Conservation (phyloP, 2,113 vertebrate species). For the Sclerurus mexicanus region DNA sequence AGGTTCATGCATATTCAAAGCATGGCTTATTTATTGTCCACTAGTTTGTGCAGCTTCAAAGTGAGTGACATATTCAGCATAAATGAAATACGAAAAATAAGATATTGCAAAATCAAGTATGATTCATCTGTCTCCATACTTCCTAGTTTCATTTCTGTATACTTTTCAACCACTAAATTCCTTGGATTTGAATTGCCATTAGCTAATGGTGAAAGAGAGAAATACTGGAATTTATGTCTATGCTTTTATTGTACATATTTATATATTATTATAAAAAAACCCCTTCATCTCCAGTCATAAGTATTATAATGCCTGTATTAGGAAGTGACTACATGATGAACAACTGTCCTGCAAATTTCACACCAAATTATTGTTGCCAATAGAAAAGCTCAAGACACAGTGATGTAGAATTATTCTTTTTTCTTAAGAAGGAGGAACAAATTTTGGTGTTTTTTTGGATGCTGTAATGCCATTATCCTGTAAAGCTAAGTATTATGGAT, state of each 20-base stretch:
- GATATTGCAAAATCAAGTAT: background rate
- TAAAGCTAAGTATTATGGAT: background rate
- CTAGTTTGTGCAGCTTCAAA: background rate
- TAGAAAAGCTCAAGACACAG: background rate
- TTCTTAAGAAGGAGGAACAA: background rate
- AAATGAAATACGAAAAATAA: background rate
- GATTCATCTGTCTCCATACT: background rate
- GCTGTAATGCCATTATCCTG: background rate
- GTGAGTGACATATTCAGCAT: background rate
- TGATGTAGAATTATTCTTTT: background rate
- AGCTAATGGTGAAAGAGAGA: background rate
- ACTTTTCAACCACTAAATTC: background rate
- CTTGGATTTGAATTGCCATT: background rate
- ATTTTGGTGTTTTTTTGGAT: background rate
- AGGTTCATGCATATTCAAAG: background rate
- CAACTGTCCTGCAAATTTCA: background rate
- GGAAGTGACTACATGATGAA: background rate
- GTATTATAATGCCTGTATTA: background rate
- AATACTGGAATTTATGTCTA: background rate
- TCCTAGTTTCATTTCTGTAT: background rate
- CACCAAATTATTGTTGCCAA: background rate
- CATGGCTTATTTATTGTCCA: background rate
- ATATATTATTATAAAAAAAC: background rate
- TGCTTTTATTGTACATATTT: background rate
- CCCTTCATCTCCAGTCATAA: background rate